Evolutionary conservation across 1,140 invertebrate species (phyloP).

Genomic region (Bathynomus jamesi): DNA sequence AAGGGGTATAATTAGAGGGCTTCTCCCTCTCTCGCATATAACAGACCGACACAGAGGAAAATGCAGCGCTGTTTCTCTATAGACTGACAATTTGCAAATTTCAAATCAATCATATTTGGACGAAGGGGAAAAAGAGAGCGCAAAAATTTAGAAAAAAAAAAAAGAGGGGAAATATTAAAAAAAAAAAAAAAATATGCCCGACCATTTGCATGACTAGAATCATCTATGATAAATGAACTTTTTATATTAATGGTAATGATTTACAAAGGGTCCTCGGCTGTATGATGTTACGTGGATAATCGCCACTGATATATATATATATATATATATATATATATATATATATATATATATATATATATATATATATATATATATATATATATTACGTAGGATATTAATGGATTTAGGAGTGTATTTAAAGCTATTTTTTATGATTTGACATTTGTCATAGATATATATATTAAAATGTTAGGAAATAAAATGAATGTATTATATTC

Average conservation of each 20-base stretch:
- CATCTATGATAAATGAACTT: constrained; percentile 1
- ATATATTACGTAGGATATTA: constrained; percentile 4
- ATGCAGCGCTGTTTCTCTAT: not conserved
- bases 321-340: constrained; percentile 11
- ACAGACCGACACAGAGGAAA: not conserved
- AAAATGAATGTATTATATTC: not conserved
- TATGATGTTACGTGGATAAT: not conserved
- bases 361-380: constrained; percentile 10
- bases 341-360: constrained; percentile 10
- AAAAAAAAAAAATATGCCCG: not conserved
- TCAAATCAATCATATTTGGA: not conserved
- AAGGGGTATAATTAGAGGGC: not conserved
- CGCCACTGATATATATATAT: constrained; percentile 6
- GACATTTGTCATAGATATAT: not conserved
- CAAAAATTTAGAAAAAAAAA: not conserved
- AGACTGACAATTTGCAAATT: not conserved
- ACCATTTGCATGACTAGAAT: not conserved
- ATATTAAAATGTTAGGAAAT: not conserved
- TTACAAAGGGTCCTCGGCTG: not conserved
- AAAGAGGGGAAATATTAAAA: not conserved
- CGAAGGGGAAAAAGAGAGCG: not conserved
- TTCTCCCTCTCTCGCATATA: not conserved
- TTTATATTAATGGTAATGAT: constrained; percentile 2
- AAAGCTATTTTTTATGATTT: not conserved
- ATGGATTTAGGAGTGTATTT: not conserved